phyloP scores from a whole-genome alignment of 1,140 invertebrate genomes.

The Orchestia grillus region DNA sequence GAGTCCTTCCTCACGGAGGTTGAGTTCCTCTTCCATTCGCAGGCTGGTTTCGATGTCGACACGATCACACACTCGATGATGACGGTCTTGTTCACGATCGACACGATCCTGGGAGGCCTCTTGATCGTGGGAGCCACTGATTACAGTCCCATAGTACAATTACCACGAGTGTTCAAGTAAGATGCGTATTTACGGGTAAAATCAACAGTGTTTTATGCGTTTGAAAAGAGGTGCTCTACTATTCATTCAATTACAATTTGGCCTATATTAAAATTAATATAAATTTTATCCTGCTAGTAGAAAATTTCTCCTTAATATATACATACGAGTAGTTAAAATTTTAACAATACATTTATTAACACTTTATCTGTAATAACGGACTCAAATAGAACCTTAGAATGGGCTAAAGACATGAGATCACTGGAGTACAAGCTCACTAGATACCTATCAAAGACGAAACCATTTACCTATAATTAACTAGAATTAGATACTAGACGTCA shows the following conservation, averaged over 20 bases:
- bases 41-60: conserved; percentile 88
- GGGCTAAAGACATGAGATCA: no score
- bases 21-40: conserved; percentile 90
- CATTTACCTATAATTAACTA: no score
- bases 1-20: conserved; percentile 82
- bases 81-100: conserved; percentile 89
- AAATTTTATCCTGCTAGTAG: neutral
- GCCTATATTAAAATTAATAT: neutral
- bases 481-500: no score
- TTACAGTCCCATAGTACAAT: neutral
- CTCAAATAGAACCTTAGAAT: no score
- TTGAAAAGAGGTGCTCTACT: neutral
- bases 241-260: neutral
- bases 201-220: neutral
- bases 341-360: neutral
- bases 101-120: conserved; percentile 90
- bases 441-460: no score
- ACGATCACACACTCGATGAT: conserved; percentile 91
- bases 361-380: no score
- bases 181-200: neutral
- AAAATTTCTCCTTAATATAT: neutral
- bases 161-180: neutral
- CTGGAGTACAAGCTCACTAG: no score
- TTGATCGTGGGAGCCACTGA: conserved; percentile 93
- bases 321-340: neutral